Base-by-base conservation (phyloP, 2,797 vertebrate genomes). In the Neolamprologus multifasciatus region DNA sequence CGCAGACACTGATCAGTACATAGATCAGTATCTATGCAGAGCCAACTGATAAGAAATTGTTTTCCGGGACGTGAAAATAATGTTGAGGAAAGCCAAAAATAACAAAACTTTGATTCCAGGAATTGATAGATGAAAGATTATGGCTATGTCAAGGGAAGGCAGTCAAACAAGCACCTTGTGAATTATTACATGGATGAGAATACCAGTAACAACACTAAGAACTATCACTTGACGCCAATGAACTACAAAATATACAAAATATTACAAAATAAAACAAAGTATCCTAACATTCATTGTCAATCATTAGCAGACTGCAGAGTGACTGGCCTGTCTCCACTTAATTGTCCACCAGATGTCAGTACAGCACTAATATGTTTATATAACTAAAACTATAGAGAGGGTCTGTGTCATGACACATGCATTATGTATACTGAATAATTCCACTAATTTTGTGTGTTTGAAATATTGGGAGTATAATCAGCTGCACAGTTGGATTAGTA, bases 281-380 rank as follows among this genome's bases (percentile, higher is more conserved):
- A 69, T 40, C 12, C 13, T 69, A 38, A 11, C 77, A 33, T 9
- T 6, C n/a, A 59, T 33, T 19, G 21, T 48, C 4, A 38, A 9
- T 9, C 33, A n/a, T 38, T 38, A 64, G 31, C 4, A 64, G 33
- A 64, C 5, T 36, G 33, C 59, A 64, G 19, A 64, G 59, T 52
- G 10, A 48, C 9, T 31, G 7, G 17, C 50, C 12, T 51, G 19
- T 45, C 45, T 5, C 10, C 10, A 40, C 5, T 19, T 74, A 8
- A 14, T 5, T 84, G 79, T 86, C 93, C 94, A 90, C 85, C 38
- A 91, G 94, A 84, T 92, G 94, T 88, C 93, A 93, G 88, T 80
- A 43, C 12, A 84, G 51, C 74, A 83, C 87, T 50, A 38, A 52
- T 43, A 8, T 40, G 77, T 17, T 45, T 11, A 26, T 45, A 45